Evolutionary conservation across 1,140 invertebrate species (phyloP), one percentile per base, ranked within the genome.

Genomic region (Cepaea nemoralis): DNA sequence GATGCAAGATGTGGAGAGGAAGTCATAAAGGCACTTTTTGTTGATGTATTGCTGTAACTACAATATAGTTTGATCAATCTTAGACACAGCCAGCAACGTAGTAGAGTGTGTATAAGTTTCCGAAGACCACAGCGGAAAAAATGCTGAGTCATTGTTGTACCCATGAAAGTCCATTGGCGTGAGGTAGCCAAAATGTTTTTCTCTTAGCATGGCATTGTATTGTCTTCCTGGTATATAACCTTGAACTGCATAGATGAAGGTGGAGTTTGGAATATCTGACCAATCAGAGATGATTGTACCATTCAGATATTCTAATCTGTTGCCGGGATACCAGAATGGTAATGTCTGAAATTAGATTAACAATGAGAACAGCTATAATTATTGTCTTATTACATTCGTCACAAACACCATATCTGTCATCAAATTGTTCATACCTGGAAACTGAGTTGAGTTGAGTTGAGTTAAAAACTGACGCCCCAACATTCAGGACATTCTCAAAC

Each of bases 101-200:
- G 85, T 84, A 31, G 86, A 80, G 81, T 88, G 88, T 10, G 88
- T 89, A 71, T 87, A 89, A 14, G 87, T 63, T 8, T 84, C 82
- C 24, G 86, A 88, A 24, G 85, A 85, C 88, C 87, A 89, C 35
- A 89, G 88, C 8, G 87, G 88, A 63, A 88, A 88, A 79, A 78
- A 83, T 2, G 45, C 55, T 24, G 66, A 69, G 8, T 70, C 70
- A 27, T 80, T 81, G 73, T 89, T 89, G 81, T 85, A 89, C n/a
- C 86, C 85, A n/a, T 84, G 27, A 82, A 89, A 89, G 27, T 77
- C 75, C 50, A 80, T 84, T 19, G 88, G 86, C 2, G 88, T 88
- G n/a, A 76, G 81, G n/a, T 66, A 45, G 19, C 85, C 85, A 80
- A 89, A 88, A 80, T 89, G 88, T 59, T 69, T 82, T 37, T 86